Percentiles rank a stretch among this genome's conserved stretches.
Conservation (phyloP, 2,888 invertebrate species). For the Junonia oenone region DNA sequence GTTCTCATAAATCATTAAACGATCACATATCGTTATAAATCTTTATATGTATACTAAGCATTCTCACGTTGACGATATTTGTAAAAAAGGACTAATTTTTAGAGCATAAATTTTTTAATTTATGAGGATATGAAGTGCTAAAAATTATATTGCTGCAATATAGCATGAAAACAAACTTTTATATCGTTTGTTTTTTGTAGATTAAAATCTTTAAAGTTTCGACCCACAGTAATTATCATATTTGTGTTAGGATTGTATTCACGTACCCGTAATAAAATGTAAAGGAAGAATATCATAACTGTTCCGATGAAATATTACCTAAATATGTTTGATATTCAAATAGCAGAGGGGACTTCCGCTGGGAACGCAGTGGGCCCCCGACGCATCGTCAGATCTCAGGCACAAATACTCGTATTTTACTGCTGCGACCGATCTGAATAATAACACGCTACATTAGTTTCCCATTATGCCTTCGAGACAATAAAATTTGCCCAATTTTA, state of each 20-base stretch:
- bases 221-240: constrained; percentile 42
- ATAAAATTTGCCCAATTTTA: constrained; percentile 80
- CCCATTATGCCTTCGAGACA: constrained; percentile 79
- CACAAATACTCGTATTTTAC: constrained; percentile 74
- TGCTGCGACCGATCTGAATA: constrained; percentile 76
- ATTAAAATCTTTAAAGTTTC: constrained; percentile 18
- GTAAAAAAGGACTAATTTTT: not conserved
- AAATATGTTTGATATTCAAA: constrained; percentile 76
- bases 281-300: constrained; percentile 76
- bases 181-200: constrained; percentile 13
- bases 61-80: constrained; percentile 7
- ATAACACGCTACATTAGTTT: constrained; percentile 80
- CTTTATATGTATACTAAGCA: constrained; percentile 9
- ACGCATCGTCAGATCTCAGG: constrained; percentile 44
- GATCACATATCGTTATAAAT: constrained; percentile 28
- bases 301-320: constrained; percentile 71
- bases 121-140: constrained; percentile 3
- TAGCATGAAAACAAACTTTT: constrained; percentile 3
- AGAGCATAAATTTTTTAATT: constrained; percentile 11
- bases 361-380: constrained; percentile 49
- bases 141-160: constrained; percentile 12
- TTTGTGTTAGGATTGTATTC: constrained; percentile 53
- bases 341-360: constrained; percentile 69
- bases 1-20: constrained; percentile 55
- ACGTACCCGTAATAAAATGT: constrained; percentile 53